Evolutionary conservation across 2,113 vertebrate genomes (phyloP), one percentile per base, ranked within the genome.

Genomic region (Crotophaga sulcirostris): DNA sequence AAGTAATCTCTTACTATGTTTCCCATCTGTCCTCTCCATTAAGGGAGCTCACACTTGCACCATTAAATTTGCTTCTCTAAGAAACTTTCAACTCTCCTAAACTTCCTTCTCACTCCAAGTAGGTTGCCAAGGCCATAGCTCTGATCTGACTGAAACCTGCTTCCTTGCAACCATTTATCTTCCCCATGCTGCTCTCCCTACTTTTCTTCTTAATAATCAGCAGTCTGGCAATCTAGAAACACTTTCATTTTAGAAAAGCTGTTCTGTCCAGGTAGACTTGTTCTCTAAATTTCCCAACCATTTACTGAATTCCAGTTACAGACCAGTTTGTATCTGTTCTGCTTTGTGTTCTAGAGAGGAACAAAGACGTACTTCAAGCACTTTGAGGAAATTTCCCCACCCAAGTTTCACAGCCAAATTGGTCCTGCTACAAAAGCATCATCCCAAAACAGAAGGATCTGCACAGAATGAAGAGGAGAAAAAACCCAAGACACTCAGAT

Each of bases 21-120:
- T 89, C 91, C 91, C 95, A 93, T 92, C 96, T 96, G 95, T 92
- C 89, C 69, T 81, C 84, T 84, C 84, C 84, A 87, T 95, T 97
- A 94, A 86, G 89, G 69, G 90, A 93, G 64, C 40, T 89, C 80
- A 44, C 51, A 60, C 73, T 72, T 52, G 68, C 1, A 19, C 80
- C 51, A 77, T 38, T 93, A 85, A 42, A 93, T 95, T 75, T 78
- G 69, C 74, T 89, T 92, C 84, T 94, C 73, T 75, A 89, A 90
- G 91, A 89, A 91, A 79, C 47, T 80, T 81, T 38, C 54, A 92
- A 38, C 40, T 73, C 86, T 89, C 58, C 74, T 60, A 49, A 91
- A 70, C 56, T 90, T 84, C 64, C 73, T 89, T 87, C 77, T 93
- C 60, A 42, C 72, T 76, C 24, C 0, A 2, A 87, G 80, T 34